These are phyloP conservation scores for Coboldia fuscipes DNA, from an alignment of 1,140 invertebrate species.

Conservation along the genomic window DNA sequence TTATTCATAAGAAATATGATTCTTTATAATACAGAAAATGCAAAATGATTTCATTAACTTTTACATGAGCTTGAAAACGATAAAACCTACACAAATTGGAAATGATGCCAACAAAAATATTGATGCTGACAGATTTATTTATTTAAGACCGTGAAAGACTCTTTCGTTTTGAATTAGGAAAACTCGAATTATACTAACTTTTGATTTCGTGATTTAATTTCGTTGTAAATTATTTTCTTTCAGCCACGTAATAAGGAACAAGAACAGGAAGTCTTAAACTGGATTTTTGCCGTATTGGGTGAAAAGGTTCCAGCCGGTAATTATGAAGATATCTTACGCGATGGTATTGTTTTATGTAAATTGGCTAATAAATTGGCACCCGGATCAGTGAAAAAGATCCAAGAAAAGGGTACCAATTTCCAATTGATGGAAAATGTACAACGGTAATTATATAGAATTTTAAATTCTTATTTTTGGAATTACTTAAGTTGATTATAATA, in stretches of 20 bases:
- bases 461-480: slow-evolving; percentile 1
- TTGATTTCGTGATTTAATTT: background rate
- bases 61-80: no score
- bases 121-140: no score
- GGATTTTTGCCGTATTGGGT: slow-evolving; percentile 75
- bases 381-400: slow-evolving; percentile 91
- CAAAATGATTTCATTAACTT: no score
- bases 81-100: no score
- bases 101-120: no score
- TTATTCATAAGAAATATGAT: no score
- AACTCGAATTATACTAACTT: background rate
- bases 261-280: slow-evolving; percentile 73
- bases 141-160: no score
- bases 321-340: slow-evolving; percentile 80
- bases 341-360: slow-evolving; percentile 84
- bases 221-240: slow-evolving; percentile 9
- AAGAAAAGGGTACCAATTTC: slow-evolving; percentile 88
- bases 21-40: no score
- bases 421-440: slow-evolving; percentile 98
- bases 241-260: slow-evolving; percentile 76
- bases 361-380: slow-evolving; percentile 87
- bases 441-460: slow-evolving; percentile 25
- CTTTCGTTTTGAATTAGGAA: background rate
- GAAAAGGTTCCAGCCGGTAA: slow-evolving; percentile 63
- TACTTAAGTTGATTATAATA: slow-evolving; percentile 3